phyloP scores from a whole-genome alignment of 53 echinoderm and acorn worm genomes.

The Echinometra lucunter region DNA sequence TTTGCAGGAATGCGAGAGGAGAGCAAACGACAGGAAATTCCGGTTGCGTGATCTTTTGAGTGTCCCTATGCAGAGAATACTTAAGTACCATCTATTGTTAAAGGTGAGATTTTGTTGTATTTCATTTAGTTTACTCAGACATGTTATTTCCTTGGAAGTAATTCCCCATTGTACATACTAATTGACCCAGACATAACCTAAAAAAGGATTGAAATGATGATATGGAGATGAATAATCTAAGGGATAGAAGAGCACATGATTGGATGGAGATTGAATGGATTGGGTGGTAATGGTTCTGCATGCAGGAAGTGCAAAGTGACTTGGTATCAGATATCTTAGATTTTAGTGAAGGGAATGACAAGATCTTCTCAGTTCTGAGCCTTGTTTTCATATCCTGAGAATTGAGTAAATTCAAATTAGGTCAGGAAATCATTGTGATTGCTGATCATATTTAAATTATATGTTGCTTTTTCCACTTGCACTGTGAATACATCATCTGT shows the following conservation, averaged over 20 bases:
- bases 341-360: too few relatives aligned
- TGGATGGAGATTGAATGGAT: neutral
- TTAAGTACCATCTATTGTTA: constrained; percentile 95
- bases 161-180: neutral
- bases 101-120: constrained; percentile 70
- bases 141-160: neutral
- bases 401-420: too few relatives aligned
- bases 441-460: too few relatives aligned
- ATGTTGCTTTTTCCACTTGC: too few relatives aligned
- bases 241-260: neutral
- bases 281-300: too few relatives aligned
- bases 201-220: neutral
- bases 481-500: too few relatives aligned
- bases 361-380: too few relatives aligned
- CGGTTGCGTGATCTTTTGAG: constrained; percentile 90
- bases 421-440: too few relatives aligned
- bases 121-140: neutral
- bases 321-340: neutral
- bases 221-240: neutral
- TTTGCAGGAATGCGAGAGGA: constrained; percentile 86
- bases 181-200: neutral
- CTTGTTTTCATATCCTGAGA: too few relatives aligned
- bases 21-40: constrained; percentile 88
- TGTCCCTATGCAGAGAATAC: constrained; percentile 99
- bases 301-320: too few relatives aligned